Conservation (phyloP, 2,888 invertebrate genomes). For the Hypena proboscidalis region DNA sequence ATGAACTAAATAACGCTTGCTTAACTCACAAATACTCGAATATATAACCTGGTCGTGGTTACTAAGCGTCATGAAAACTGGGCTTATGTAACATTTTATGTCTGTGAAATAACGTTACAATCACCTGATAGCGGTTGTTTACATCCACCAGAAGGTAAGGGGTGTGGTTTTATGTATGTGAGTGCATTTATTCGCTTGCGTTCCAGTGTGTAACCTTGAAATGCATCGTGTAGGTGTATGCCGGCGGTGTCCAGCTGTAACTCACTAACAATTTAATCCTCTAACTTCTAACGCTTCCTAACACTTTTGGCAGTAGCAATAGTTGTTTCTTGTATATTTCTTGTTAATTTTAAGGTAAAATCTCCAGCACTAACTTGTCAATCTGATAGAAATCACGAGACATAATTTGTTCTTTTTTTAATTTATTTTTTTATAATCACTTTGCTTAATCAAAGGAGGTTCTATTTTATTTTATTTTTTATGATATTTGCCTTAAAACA, state of each 20-base stretch:
- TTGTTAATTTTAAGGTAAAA: conserved; percentile 10
- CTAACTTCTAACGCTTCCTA: conserved; percentile 23
- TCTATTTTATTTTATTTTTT: neutral
- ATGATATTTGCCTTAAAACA: neutral
- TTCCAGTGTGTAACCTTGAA: conserved; percentile 65
- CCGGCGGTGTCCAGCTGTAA: conserved; percentile 43
- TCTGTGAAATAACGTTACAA: conserved; percentile 67
- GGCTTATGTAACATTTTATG: conserved; percentile 80
- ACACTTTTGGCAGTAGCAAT: conserved; percentile 18
- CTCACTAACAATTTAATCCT: conserved; percentile 27
- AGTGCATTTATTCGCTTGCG: conserved; percentile 27
- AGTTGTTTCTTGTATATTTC: conserved; percentile 6
- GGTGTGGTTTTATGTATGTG: conserved; percentile 50
- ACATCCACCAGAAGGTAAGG: conserved; percentile 74
- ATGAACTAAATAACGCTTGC: conserved; percentile 71
- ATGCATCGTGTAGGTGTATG: conserved; percentile 46
- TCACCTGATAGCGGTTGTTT: conserved; percentile 69
- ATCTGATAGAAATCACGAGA: conserved; percentile 45
- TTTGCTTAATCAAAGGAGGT: conserved; percentile 8
- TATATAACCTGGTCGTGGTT: conserved; percentile 52
- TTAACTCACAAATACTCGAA: conserved; percentile 53
- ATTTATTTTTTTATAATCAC: neutral
- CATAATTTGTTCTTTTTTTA: conserved; percentile 34
- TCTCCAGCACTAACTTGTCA: conserved; percentile 36
- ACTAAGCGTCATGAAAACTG: conserved; percentile 73